These are phyloP conservation scores for Acrocyrtus sp. DNA, from an alignment of 2,888 invertebrate genomes.

Conservation along the genomic window DNA sequence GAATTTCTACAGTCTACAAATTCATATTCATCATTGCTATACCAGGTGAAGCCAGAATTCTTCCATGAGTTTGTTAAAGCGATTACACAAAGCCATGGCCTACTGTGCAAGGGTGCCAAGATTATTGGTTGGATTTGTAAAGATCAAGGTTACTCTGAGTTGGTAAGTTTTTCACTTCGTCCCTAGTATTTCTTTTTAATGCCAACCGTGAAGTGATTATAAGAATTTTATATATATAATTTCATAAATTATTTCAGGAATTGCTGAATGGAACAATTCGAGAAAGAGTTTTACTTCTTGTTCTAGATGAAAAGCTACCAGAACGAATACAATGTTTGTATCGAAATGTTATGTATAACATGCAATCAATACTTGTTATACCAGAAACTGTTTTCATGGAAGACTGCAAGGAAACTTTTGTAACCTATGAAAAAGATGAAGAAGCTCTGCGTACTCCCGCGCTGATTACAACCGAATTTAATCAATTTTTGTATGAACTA, in stretches of 20 bases:
- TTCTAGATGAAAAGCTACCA: slow-evolving; percentile 34
- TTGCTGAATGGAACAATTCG: slow-evolving; percentile 1
- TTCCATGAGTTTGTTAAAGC: slow-evolving; percentile 41
- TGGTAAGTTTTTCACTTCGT: too few species aligned
- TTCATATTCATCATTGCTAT: slow-evolving; percentile 51
- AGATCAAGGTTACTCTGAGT: slow-evolving; percentile 45
- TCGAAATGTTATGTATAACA: slow-evolving; percentile 16
- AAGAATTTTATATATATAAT: too few species aligned
- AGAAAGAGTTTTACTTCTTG: slow-evolving; percentile 3
- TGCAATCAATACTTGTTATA: slow-evolving; percentile 8
- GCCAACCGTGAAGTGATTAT: too few species aligned
- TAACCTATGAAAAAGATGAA: slow-evolving; percentile 4
- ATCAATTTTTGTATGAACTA: slow-evolving; percentile 42
- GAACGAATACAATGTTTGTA: slow-evolving; percentile 14
- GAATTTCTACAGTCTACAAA: slow-evolving; percentile 56
- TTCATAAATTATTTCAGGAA: too few species aligned
- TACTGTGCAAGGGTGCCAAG: slow-evolving; percentile 24
- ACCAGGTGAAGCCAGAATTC: slow-evolving; percentile 49
- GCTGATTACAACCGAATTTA: slow-evolving; percentile 29
- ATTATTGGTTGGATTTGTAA: slow-evolving; percentile 47
- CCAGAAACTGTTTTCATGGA: slow-evolving; percentile 24
- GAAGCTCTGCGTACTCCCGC: not conserved
- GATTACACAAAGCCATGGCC: slow-evolving; percentile 13
- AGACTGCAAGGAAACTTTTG: slow-evolving; percentile 28
- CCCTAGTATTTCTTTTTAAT: too few species aligned